Conservation (phyloP, 2,113 vertebrate genomes). For the Rana temporaria region DNA sequence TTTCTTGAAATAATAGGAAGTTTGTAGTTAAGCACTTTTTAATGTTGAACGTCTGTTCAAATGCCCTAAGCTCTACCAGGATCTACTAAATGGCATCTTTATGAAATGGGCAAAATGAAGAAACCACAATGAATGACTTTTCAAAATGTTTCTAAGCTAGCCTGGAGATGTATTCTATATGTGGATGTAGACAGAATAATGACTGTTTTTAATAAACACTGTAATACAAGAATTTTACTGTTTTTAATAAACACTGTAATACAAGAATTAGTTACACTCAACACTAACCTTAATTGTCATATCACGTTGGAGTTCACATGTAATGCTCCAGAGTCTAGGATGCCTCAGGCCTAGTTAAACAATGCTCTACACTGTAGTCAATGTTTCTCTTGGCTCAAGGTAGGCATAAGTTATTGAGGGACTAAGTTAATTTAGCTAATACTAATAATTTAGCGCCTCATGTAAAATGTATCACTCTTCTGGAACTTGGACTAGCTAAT, state of each 20-base stretch:
- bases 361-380: slow-evolving; percentile 28
- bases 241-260: slow-evolving; percentile 41
- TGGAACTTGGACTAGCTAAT: slow-evolving; percentile 3
- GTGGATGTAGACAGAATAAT: slow-evolving; percentile 33
- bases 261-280: slow-evolving; percentile 35
- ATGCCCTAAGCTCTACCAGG: slow-evolving; percentile 77
- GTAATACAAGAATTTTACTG: slow-evolving; percentile 35
- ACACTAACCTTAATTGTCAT: slow-evolving; percentile 43
- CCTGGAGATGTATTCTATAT: slow-evolving; percentile 18
- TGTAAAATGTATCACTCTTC: slow-evolving; percentile 12
- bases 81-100: slow-evolving; percentile 85
- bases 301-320: slow-evolving; percentile 35
- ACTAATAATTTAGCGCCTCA: slow-evolving; percentile 37
- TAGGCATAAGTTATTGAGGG: slow-evolving; percentile 37
- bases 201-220: slow-evolving; percentile 44
- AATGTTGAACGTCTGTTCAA: slow-evolving; percentile 72
- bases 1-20: slow-evolving; percentile 74
- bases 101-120: slow-evolving; percentile 74
- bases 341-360: slow-evolving; percentile 38
- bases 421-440: slow-evolving; percentile 33
- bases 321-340: slow-evolving; percentile 20
- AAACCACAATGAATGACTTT: not conserved
- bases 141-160: not conserved
- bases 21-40: slow-evolving; percentile 70
- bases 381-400: slow-evolving; percentile 28